Evolutionary conservation across 2,113 vertebrate species (phyloP).

Genomic region (Albula glossodonta): DNA sequence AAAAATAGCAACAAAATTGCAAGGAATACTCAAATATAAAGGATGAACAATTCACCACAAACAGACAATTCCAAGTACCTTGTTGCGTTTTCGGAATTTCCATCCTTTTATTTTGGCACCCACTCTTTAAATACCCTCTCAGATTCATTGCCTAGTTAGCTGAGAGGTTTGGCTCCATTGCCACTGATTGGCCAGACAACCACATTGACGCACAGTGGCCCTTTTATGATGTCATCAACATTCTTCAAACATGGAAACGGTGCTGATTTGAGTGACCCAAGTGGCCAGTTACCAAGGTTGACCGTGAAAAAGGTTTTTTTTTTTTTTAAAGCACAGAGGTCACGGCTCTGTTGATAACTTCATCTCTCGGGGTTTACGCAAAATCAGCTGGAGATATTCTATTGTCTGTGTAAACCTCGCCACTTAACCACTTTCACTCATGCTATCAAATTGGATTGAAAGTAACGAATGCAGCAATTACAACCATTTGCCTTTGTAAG

Average conservation of each 20-base stretch:
- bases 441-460: background rate
- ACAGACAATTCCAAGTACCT: conserved; percentile 42
- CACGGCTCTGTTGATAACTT: conserved; percentile 37
- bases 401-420: background rate
- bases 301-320: conserved; percentile 19
- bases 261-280: conserved; percentile 25
- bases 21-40: background rate
- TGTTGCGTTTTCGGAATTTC: conserved; percentile 13
- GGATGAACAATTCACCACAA: background rate
- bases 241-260: conserved; percentile 64
- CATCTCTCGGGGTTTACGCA: conserved; percentile 35
- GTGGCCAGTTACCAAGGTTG: conserved; percentile 46
- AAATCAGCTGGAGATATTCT: conserved; percentile 56
- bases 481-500: background rate
- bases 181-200: conserved; percentile 32
- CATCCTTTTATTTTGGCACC: background rate
- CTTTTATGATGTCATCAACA: conserved; percentile 39
- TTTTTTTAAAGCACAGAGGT: background rate
- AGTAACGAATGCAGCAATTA: background rate
- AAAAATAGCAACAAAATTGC: background rate
- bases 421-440: background rate
- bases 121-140: conserved; percentile 52
- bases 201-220: conserved; percentile 44
- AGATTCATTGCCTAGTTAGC: background rate
- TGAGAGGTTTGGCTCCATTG: background rate